Evolutionary conservation across 1,140 invertebrate genomes (phyloP).

Genomic region (Araneus ventricosus): DNA sequence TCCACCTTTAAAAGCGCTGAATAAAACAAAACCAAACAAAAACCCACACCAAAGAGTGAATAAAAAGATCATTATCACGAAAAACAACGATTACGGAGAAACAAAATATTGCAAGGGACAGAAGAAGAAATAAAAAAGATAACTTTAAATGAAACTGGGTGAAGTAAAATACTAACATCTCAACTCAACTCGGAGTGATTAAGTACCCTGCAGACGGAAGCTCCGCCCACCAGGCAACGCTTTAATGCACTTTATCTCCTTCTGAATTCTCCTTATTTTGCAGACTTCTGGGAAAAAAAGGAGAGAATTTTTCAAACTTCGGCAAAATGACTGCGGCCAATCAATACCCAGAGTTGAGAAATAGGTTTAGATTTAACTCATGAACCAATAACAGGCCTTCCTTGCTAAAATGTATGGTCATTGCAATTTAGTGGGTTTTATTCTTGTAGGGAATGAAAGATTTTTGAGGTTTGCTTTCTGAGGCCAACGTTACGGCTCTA

Average conservation of each 20-base stretch:
- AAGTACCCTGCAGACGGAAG: conserved; percentile 21
- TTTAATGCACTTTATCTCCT: conserved; percentile 41
- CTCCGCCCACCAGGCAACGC: not conserved
- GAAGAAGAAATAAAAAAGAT: conserved; percentile 26
- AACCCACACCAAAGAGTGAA: not conserved
- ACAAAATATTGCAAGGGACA: conserved; percentile 29
- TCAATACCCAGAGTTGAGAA: not conserved
- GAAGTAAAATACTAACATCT: conserved; percentile 35
- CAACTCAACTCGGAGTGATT: conserved; percentile 26
- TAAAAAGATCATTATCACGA: conserved; percentile 52
- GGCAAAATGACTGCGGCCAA: not conserved
- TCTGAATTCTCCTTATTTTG: conserved; percentile 33
- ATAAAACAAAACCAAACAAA: not conserved
- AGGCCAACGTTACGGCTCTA: no score
- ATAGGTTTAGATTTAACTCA: not conserved
- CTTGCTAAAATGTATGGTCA: not conserved
- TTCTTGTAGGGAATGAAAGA: no score
- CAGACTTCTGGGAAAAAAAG: not conserved
- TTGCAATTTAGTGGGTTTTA: no score
- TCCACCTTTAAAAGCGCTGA: not conserved
- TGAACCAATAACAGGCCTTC: not conserved
- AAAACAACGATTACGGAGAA: conserved; percentile 39
- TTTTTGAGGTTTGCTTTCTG: no score
- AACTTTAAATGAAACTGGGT: conserved; percentile 9
- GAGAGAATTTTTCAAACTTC: not conserved